Percentiles rank a stretch among this genome's conserved stretches.
Evolutionary conservation across 2,113 vertebrate species (phyloP).

Genomic region (Cyphomyrus plagiostoma): DNA sequence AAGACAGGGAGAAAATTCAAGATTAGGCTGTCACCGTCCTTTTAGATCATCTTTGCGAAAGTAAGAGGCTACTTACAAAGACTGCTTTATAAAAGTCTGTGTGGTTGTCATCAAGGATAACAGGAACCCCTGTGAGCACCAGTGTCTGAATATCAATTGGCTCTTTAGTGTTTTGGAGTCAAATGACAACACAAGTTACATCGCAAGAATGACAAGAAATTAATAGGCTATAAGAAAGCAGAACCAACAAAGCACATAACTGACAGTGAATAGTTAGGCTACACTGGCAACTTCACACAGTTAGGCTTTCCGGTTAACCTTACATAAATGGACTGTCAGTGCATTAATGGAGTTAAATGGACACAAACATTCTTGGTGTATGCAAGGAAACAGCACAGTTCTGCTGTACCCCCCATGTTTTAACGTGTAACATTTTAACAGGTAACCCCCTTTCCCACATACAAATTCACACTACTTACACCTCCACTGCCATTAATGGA

Average conservation of each 20-base stretch:
- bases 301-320: background rate
- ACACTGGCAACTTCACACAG: background rate
- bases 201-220: no score
- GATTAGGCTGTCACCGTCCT: no score
- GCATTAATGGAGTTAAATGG: slow-evolving; percentile 28
- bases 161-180: background rate
- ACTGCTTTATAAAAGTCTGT: background rate
- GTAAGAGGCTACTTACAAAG: background rate
- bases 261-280: background rate
- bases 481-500: background rate
- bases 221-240: no score
- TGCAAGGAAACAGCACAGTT: slow-evolving; percentile 17
- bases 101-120: background rate
- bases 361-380: slow-evolving; percentile 21
- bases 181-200: no score
- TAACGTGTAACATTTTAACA: slow-evolving; percentile 14
- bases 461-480: slow-evolving; percentile 12
- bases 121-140: background rate
- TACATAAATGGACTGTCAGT: slow-evolving; percentile 25
- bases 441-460: slow-evolving; percentile 24
- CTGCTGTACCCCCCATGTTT: slow-evolving; percentile 19
- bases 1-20: background rate
- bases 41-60: background rate
- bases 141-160: background rate
- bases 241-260: no score